phyloP scores from a whole-genome alignment of 2,113 vertebrate species.

The Galbula dea region DNA sequence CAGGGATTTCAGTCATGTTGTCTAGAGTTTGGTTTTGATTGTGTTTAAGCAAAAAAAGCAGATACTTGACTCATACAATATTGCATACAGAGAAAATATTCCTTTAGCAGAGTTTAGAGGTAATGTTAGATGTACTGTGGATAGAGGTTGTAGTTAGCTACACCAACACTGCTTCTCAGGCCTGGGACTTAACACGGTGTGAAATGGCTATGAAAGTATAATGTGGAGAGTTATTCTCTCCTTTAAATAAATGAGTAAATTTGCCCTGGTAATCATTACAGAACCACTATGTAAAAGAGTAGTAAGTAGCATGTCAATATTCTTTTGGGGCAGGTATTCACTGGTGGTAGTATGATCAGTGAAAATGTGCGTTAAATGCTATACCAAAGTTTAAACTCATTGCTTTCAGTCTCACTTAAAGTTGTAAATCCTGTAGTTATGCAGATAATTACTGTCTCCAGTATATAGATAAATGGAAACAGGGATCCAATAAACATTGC shows the following conservation, averaged over 20 bases:
- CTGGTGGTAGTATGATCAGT: neutral
- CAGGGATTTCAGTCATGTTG: neutral
- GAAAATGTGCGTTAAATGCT: neutral
- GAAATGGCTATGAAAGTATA: neutral
- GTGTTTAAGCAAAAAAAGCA: neutral
- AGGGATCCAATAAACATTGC: neutral
- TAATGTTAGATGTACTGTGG: neutral
- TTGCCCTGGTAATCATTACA: neutral
- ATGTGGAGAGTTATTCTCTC: neutral
- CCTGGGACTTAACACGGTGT: neutral
- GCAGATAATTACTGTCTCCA: neutral
- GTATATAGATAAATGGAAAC: neutral
- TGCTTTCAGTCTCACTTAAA: neutral
- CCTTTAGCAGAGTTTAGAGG: neutral
- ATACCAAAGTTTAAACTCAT: neutral
- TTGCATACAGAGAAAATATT: neutral
- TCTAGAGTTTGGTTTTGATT: neutral
- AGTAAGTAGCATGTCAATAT: neutral
- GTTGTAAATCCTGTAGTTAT: neutral
- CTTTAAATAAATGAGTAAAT: neutral
- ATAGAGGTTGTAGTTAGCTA: neutral
- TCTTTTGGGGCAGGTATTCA: neutral
- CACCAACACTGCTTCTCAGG: neutral
- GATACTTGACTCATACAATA: neutral
- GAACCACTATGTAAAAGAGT: neutral